Conservation (phyloP, 2,797 vertebrate species). For the Buceros bicornis region DNA sequence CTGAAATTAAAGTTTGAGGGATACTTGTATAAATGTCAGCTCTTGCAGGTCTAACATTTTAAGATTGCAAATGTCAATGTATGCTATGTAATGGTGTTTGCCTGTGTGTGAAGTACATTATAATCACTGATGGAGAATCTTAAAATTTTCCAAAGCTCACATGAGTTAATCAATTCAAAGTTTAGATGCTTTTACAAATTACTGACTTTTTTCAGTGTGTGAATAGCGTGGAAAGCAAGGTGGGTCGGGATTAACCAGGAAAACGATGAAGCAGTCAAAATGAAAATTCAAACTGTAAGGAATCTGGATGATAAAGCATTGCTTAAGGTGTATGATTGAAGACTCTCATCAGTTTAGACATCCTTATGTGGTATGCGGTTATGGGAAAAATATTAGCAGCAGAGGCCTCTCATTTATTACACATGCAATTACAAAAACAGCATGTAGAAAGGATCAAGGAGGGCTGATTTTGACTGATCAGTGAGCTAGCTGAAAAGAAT, state of each 20-base stretch:
- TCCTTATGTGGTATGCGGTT: not conserved
- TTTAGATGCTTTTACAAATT: not conserved
- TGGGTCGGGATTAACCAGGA: not conserved
- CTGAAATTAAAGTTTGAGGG: slow-evolving; percentile 21
- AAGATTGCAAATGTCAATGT: slow-evolving; percentile 57
- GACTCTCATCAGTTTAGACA: not conserved
- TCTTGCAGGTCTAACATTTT: slow-evolving; percentile 16
- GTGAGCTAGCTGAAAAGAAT: not conserved
- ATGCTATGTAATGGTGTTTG: slow-evolving; percentile 21
- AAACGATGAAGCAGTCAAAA: not conserved
- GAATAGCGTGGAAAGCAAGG: not conserved
- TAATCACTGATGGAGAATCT: slow-evolving; percentile 36
- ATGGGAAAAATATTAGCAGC: not conserved
- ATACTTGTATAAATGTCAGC: slow-evolving; percentile 48
- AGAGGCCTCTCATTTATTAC: slow-evolving; percentile 3
- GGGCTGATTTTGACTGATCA: not conserved
- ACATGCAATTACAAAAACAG: not conserved
- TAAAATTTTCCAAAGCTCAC: slow-evolving; percentile 46
- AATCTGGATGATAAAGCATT: not conserved
- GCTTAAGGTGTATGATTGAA: not conserved
- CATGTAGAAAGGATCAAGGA: not conserved
- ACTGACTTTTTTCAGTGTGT: not conserved
- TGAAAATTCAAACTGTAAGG: not conserved
- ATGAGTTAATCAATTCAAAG: slow-evolving; percentile 1
- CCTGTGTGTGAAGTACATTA: slow-evolving; percentile 4